These are phyloP conservation scores for Tenebrosternarchus preto DNA, from an alignment of 2,113 vertebrate species.

Conservation along the genomic window DNA sequence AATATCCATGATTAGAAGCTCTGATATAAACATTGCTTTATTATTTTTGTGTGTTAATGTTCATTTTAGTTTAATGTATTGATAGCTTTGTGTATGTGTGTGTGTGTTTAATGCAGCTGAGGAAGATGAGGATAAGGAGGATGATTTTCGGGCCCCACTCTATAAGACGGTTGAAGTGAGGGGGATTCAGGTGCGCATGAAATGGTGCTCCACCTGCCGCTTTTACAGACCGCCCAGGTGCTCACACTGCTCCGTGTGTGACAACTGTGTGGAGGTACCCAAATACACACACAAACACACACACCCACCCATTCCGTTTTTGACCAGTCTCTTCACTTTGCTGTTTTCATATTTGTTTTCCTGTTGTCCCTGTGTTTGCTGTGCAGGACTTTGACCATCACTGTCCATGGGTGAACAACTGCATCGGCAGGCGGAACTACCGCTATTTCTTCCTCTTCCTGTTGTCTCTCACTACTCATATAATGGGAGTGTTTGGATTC, in stretches of 20 bases:
- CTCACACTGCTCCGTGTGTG: constrained; percentile 96
- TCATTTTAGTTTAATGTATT: background rate
- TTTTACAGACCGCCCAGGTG: constrained; percentile 96
- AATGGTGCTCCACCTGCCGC: constrained; percentile 97
- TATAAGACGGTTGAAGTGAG: constrained; percentile 98
- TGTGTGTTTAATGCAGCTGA: constrained; percentile 76
- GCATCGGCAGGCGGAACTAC: constrained; percentile 95
- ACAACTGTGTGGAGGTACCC: constrained; percentile 96
- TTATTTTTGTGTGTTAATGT: too few relatives aligned
- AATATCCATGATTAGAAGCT: too few relatives aligned
- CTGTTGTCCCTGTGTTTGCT: background rate
- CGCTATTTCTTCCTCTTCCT: constrained; percentile 98
- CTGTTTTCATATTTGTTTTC: background rate
- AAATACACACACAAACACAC: constrained; percentile 9
- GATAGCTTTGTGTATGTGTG: background rate
- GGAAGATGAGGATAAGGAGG: constrained; percentile 98
- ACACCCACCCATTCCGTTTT: background rate
- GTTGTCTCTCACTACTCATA: constrained; percentile 90
- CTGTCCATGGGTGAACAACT: constrained; percentile 98
- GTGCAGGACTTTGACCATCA: constrained; percentile 95
- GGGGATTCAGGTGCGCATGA: constrained; percentile 98
- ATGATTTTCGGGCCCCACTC: constrained; percentile 94
- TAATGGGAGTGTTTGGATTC: constrained; percentile 90
- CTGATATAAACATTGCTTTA: too few relatives aligned
- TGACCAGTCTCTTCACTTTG: background rate